Percentiles rank a stretch among this genome's conserved stretches.
These are phyloP conservation scores for Aphodius granarius DNA, from an alignment of 2,888 invertebrate genomes.

Conservation along the genomic window DNA sequence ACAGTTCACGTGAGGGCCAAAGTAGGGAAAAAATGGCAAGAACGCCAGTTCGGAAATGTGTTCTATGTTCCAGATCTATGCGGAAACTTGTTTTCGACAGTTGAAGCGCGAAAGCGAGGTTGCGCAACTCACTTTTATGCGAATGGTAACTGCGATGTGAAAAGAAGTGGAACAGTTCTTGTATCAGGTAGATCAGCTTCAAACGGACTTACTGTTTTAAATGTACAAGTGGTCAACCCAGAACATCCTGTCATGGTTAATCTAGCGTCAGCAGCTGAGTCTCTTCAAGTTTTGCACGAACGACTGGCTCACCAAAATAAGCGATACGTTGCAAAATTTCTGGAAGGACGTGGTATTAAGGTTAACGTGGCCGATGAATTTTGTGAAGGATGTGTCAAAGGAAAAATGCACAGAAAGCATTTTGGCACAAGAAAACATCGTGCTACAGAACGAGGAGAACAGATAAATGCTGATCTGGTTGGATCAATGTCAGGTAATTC, in stretches of 20 bases:
- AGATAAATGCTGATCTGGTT: conserved; percentile 1
- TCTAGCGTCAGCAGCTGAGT: not conserved
- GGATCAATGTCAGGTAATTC: not conserved
- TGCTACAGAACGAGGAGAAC: not conserved
- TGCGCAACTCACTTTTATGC: not conserved
- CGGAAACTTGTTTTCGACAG: not conserved
- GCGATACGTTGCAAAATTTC: not conserved
- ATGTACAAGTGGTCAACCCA: not conserved
- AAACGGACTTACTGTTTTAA: not conserved
- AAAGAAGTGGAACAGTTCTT: not conserved
- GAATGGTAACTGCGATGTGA: not conserved
- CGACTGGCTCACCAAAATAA: not conserved
- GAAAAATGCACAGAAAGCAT: conserved; percentile 8
- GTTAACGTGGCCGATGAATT: not conserved
- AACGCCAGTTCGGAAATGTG: not conserved
- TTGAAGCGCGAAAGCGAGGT: not conserved
- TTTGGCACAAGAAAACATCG: not conserved
- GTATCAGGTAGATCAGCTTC: not conserved
- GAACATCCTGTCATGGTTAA: not conserved
- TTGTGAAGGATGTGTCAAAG: not conserved
- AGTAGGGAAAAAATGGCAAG: not conserved
- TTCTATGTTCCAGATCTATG: not conserved
- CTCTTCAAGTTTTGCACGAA: conserved; percentile 1
- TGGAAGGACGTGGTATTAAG: not conserved
- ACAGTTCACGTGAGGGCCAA: not conserved